Evolutionary conservation across 2,113 vertebrate genomes (phyloP).

Genomic region (Corydoras sp.): DNA sequence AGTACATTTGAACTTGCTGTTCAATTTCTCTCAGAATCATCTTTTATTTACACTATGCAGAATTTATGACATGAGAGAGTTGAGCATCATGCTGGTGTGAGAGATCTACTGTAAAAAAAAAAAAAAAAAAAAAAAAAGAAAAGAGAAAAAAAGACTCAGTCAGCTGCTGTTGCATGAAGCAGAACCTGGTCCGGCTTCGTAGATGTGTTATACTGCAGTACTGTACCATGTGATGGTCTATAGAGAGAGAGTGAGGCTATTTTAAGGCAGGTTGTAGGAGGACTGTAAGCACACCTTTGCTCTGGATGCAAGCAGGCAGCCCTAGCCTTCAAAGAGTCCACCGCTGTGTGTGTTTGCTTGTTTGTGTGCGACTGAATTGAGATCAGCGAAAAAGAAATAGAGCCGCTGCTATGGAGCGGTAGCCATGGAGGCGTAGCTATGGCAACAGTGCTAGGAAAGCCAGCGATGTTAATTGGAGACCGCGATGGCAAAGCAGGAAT

Average conservation of each 20-base stretch:
- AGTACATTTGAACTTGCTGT: too few species aligned
- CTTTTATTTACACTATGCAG: too few species aligned
- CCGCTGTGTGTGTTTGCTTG: conserved; percentile 20
- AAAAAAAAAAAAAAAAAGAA: too few species aligned
- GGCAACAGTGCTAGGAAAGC: conserved; percentile 69
- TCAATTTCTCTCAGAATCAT: too few species aligned
- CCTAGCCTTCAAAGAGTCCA: conserved; percentile 36
- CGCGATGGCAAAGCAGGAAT: conserved; percentile 63
- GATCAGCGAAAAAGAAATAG: conserved; percentile 48
- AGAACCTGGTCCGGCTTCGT: not conserved
- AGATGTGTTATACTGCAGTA: conserved; percentile 3
- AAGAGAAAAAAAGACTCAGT: too few species aligned
- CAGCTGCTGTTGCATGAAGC: not conserved
- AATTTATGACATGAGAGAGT: too few species aligned
- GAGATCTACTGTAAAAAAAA: too few species aligned
- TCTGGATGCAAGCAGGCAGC: conserved; percentile 54
- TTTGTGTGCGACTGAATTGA: conserved; percentile 24
- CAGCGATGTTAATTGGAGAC: conserved; percentile 65
- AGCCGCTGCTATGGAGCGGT: conserved; percentile 63
- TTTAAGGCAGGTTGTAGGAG: conserved; percentile 60
- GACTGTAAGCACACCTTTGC: conserved; percentile 61
- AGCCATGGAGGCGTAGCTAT: conserved; percentile 67
- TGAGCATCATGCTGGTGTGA: too few species aligned
- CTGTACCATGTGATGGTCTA: conserved; percentile 37
- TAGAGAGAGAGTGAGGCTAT: conserved; percentile 54